Percentiles rank a stretch among this genome's conserved stretches.
Evolutionary conservation across 1,140 invertebrate species (phyloP).

Genomic region (Drosophila elegans): DNA sequence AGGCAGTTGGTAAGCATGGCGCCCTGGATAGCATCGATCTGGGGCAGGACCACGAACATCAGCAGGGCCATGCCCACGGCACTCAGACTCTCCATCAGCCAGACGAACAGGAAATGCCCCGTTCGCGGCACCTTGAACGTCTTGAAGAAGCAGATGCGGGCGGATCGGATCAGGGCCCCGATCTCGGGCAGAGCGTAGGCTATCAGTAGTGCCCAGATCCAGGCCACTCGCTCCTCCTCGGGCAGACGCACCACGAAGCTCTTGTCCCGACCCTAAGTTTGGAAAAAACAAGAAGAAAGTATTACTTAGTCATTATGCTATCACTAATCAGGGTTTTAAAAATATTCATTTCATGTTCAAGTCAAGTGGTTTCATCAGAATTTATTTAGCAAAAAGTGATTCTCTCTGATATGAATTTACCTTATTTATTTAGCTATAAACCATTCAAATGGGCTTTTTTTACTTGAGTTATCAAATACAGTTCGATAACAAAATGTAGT

Average conservation of each 20-base stretch:
- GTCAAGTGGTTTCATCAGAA: no score
- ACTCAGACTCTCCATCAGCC: conserved; percentile 94
- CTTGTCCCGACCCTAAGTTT: conserved; percentile 90
- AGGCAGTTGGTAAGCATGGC: conserved; percentile 97
- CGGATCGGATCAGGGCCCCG: conserved; percentile 92
- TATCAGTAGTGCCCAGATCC: conserved; percentile 97
- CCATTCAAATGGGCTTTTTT: no score
- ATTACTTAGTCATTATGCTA: background rate
- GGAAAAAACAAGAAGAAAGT: background rate
- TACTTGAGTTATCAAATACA: no score
- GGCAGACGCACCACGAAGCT: conserved; percentile 91
- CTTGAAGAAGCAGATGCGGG: conserved; percentile 96
- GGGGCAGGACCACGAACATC: conserved; percentile 94
- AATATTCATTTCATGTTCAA: no score
- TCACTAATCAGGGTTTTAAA: background rate
- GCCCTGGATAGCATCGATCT: conserved; percentile 95
- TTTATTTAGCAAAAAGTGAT: no score
- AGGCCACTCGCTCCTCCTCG: conserved; percentile 93
- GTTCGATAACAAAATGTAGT: no score
- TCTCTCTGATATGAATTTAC: no score
- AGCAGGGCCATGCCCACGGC: conserved; percentile 93
- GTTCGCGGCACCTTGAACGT: conserved; percentile 86
- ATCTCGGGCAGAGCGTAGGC: conserved; percentile 94
- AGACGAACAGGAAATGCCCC: conserved; percentile 86
- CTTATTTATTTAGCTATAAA: no score